Conservation (phyloP, 2,797 vertebrate species). For the Limnodromus scolopaceus region DNA sequence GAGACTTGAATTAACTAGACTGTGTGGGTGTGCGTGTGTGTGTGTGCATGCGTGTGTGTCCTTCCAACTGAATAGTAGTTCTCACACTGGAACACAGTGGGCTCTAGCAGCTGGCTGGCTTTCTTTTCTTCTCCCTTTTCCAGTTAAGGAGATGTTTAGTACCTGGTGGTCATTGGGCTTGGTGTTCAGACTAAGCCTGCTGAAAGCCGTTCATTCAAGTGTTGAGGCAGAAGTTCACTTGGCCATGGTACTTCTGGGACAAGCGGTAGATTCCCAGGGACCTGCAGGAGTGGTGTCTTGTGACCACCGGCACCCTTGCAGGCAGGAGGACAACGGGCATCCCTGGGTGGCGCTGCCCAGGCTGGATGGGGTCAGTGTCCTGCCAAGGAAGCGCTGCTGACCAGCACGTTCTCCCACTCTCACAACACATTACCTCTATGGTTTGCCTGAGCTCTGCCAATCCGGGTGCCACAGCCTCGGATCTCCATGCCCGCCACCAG, state of each 20-base stretch:
- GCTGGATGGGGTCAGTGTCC: slow-evolving; percentile 29
- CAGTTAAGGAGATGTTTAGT: background rate
- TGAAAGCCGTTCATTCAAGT: background rate
- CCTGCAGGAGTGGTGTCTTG: background rate
- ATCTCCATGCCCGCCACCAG: slow-evolving; percentile 42
- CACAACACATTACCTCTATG: slow-evolving; percentile 62
- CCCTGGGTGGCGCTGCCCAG: slow-evolving; percentile 25
- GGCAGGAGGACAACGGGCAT: slow-evolving; percentile 44
- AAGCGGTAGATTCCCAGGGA: slow-evolving; percentile 3
- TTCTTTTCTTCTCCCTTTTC: slow-evolving; percentile 10
- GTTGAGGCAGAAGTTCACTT: background rate
- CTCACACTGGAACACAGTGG: slow-evolving; percentile 69
- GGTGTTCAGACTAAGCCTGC: background rate
- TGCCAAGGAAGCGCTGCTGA: slow-evolving; percentile 65
- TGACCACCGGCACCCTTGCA: fast-evolving
- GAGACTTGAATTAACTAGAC: slow-evolving; percentile 71
- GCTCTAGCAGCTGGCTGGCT: slow-evolving; percentile 53
- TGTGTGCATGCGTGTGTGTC: background rate
- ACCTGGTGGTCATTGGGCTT: background rate
- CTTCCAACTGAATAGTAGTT: slow-evolving; percentile 60
- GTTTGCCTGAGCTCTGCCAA: slow-evolving; percentile 14
- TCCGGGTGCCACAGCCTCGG: background rate
- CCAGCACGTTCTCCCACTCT: slow-evolving; percentile 30
- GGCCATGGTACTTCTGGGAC: background rate
- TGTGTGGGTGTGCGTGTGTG: background rate